A percentile compares a stretch with the other conserved stretches of the same genome.
phyloP scores from a whole-genome alignment of 1,140 invertebrate species.

The Plectrocnemia conspersa region DNA sequence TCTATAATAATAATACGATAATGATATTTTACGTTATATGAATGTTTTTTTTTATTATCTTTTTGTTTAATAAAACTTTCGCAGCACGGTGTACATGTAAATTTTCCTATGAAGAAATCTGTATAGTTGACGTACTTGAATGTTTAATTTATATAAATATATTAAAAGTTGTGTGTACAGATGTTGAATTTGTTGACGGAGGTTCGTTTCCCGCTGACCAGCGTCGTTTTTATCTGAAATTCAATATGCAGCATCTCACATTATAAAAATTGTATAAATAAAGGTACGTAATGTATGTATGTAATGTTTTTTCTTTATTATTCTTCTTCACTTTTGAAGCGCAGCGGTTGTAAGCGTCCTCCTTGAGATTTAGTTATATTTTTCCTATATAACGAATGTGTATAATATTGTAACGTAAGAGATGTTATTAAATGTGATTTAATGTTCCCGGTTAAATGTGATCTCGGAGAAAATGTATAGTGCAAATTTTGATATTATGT shows the following conservation, averaged over 20 bases:
- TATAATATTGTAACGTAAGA: constrained; percentile 30
- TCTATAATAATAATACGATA: no score
- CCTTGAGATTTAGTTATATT: constrained; percentile 19
- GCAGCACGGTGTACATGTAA: constrained; percentile 35
- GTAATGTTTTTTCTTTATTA: not conserved
- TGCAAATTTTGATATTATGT: constrained; percentile 11
- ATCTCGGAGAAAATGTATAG: no score
- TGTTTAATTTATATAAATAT: constrained; percentile 22
- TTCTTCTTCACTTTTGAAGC: not conserved
- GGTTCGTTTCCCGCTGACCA: not conserved
- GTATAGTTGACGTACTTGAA: constrained; percentile 19
- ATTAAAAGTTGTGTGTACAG: constrained; percentile 19
- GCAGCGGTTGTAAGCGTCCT: not conserved
- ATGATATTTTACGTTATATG: no score
- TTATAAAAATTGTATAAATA: not conserved
- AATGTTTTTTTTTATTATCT: constrained; percentile 27
- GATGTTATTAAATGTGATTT: constrained; percentile 32
- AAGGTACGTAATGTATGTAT: not conserved
- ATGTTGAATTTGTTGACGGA: constrained; percentile 7
- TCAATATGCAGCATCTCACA: not conserved
- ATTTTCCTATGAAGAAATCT: constrained; percentile 32
- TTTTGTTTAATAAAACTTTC: constrained; percentile 28
- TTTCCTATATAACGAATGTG: constrained; percentile 22
- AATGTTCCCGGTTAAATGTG: constrained; percentile 33
- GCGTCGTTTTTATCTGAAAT: constrained; percentile 1